Conservation (phyloP, 2,797 vertebrate species). For the Brotula barbata region DNA sequence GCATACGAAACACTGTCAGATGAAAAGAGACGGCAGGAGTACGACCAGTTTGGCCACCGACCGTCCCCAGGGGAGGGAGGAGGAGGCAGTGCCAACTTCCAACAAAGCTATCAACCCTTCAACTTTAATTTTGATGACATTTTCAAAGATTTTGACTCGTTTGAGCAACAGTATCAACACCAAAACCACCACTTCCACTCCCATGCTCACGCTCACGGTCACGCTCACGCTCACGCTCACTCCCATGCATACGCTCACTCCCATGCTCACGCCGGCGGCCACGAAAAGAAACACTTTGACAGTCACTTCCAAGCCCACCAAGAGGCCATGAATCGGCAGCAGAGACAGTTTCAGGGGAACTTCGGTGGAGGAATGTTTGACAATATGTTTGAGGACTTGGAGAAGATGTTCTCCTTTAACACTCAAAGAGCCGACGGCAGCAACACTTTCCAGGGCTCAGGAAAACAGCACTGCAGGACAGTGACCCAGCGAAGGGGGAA, state of each 20-base stretch:
- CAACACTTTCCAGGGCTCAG: constrained; percentile 84
- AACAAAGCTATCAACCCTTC: constrained; percentile 84
- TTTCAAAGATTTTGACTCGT: constrained; percentile 90
- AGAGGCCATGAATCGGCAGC: constrained; percentile 60
- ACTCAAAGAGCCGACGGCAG: constrained; percentile 82
- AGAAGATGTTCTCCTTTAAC: constrained; percentile 97
- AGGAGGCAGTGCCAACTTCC: constrained; percentile 75
- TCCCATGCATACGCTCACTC: constrained; percentile 49
- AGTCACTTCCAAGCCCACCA: constrained; percentile 86
- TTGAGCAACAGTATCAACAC: constrained; percentile 81
- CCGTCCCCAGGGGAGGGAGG: constrained; percentile 74
- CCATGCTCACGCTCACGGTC: constrained; percentile 74
- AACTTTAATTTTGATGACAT: constrained; percentile 93
- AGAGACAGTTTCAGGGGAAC: constrained; percentile 62
- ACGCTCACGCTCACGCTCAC: constrained; percentile 55
- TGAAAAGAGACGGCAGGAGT: constrained; percentile 86
- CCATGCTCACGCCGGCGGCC: constrained; percentile 56
- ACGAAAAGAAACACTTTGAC: constrained; percentile 84
- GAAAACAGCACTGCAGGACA: constrained; percentile 93
- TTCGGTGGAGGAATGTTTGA: constrained; percentile 83
- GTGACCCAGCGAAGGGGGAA: constrained; percentile 95
- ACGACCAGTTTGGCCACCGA: constrained; percentile 85
- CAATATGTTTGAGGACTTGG: constrained; percentile 94
- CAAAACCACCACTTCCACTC: constrained; percentile 87
- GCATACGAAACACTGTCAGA: constrained; percentile 95